Conservation (phyloP, 2,888 invertebrate species). For the Punctoribates punctum region DNA sequence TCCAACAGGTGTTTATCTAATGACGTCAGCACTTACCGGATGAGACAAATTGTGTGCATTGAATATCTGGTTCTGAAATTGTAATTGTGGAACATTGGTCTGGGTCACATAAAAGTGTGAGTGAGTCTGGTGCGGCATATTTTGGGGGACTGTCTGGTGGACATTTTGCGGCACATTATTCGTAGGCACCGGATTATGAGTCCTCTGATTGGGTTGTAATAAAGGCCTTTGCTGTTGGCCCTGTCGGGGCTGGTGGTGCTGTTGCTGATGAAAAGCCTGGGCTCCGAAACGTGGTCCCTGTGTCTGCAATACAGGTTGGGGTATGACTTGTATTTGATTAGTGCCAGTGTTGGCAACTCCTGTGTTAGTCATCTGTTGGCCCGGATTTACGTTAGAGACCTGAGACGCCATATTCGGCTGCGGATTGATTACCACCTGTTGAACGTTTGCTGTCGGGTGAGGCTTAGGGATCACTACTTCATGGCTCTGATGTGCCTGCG, state of each 20-base stretch:
- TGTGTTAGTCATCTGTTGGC: not conserved
- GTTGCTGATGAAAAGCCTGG: not conserved
- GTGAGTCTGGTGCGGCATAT: not conserved
- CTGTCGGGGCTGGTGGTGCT: not conserved
- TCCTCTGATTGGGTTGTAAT: not conserved
- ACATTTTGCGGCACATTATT: not conserved
- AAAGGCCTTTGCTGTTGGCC: not conserved
- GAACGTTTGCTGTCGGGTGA: not conserved
- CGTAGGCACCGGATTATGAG: not conserved
- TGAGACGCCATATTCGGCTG: conserved; percentile 5
- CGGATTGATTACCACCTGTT: conserved; percentile 11
- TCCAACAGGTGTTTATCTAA: too few species aligned
- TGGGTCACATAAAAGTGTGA: not conserved
- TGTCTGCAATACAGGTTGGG: not conserved
- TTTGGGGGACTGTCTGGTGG: not conserved
- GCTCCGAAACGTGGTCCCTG: not conserved
- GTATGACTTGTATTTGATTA: not conserved
- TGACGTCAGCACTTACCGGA: not conserved
- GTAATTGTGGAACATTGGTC: not conserved
- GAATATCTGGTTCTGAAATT: not conserved
- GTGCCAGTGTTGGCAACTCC: not conserved
- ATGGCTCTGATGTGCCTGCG: not conserved
- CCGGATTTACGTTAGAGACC: conserved; percentile 1
- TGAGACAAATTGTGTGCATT: not conserved
- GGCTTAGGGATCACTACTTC: not conserved